Conservation (phyloP, 2,888 invertebrate species). For the Agrochola macilenta region DNA sequence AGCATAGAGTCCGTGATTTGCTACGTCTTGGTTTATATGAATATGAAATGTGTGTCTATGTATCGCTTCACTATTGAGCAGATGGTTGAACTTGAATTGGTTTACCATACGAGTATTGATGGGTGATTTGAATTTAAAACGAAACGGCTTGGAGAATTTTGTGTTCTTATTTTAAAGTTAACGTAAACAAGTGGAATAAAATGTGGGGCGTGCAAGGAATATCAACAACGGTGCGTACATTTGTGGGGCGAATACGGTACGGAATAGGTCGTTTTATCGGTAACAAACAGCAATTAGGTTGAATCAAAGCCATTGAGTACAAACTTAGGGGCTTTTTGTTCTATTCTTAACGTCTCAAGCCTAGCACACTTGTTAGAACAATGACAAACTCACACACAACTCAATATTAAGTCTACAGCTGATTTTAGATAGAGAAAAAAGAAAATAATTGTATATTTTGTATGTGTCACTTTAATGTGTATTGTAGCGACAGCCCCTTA, state of each 20-base stretch:
- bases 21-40: slow-evolving; percentile 51
- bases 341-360: too few species aligned
- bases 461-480: neutral
- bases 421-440: neutral
- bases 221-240: neutral
- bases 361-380: neutral
- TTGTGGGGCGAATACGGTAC: too few species aligned
- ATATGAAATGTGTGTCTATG: slow-evolving; percentile 58
- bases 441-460: neutral
- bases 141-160: neutral
- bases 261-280: neutral
- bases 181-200: neutral
- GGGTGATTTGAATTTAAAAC: slow-evolving; percentile 51
- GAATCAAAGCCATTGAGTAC: too few species aligned
- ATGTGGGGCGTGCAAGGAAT: neutral
- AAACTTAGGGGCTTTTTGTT: too few species aligned
- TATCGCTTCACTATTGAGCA: slow-evolving; percentile 39
- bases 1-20: slow-evolving; percentile 49
- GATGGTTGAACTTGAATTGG: slow-evolving; percentile 43
- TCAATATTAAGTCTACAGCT: neutral
- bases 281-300: too few species aligned
- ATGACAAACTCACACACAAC: neutral
- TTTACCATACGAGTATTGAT: slow-evolving; percentile 33
- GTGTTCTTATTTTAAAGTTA: slow-evolving; percentile 17
- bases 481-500: neutral